These are phyloP conservation scores for Clinocottus analis DNA, from an alignment of 2,113 vertebrate species.

Conservation along the genomic window DNA sequence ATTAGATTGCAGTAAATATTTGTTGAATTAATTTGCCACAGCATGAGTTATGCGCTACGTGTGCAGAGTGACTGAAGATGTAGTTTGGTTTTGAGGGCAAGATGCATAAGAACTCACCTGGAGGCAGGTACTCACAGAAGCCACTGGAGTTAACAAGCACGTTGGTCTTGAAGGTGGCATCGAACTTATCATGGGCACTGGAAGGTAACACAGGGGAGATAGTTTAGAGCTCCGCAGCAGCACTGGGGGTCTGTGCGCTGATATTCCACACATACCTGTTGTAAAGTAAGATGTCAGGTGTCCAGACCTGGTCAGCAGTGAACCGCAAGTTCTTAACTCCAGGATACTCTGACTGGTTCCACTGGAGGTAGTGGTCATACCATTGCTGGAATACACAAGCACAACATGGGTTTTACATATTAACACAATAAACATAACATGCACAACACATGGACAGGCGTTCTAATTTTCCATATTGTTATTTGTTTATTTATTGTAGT, in stretches of 20 bases:
- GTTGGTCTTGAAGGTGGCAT: constrained; percentile 85
- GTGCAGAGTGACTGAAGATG: background rate
- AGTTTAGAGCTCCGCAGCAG: constrained; percentile 3
- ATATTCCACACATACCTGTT: constrained; percentile 78
- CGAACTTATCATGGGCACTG: constrained; percentile 87
- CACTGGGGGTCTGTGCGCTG: background rate
- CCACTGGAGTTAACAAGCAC: constrained; percentile 87
- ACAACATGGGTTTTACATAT: constrained; percentile 11
- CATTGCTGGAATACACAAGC: constrained; percentile 78
- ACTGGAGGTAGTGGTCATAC: constrained; percentile 86
- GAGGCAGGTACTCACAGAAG: constrained; percentile 87
- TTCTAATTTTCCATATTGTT: background rate
- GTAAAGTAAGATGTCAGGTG: constrained; percentile 85
- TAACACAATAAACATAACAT: background rate
- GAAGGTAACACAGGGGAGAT: constrained; percentile 8
- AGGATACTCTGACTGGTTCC: constrained; percentile 86
- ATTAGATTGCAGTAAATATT: constrained; percentile 14
- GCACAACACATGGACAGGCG: background rate
- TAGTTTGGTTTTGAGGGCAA: background rate
- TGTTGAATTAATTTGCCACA: constrained; percentile 8
- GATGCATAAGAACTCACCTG: constrained; percentile 78
- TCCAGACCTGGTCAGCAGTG: constrained; percentile 84
- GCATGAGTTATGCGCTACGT: background rate
- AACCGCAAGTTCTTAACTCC: constrained; percentile 86
- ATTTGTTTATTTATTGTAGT: background rate